Conservation (phyloP, 1,140 invertebrate species). For the Drosophila lacteicornis region DNA sequence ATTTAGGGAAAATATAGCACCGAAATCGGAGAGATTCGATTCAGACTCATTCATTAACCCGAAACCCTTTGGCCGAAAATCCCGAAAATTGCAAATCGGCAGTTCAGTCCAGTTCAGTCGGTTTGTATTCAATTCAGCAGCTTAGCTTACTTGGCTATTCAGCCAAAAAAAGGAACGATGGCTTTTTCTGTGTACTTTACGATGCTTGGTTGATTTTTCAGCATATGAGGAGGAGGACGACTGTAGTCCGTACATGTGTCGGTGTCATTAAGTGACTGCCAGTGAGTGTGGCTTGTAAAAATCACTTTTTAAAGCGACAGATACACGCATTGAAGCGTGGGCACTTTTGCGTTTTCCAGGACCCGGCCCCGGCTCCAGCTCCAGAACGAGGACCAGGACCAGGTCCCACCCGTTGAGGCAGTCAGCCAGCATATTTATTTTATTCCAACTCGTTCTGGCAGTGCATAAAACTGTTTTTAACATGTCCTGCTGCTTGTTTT, state of each 20-base stretch:
- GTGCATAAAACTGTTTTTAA: constrained; percentile 80
- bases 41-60: constrained; percentile 73
- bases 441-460: constrained; percentile 73
- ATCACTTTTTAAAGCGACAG: constrained; percentile 80
- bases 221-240: constrained; percentile 17
- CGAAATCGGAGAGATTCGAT: constrained; percentile 17
- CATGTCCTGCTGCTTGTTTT: constrained; percentile 57
- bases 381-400: constrained; percentile 3
- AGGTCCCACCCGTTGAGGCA: constrained; percentile 23
- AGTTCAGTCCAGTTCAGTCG: constrained; percentile 34
- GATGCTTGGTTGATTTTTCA: constrained; percentile 28
- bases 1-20: constrained; percentile 24
- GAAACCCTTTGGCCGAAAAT: constrained; percentile 54
- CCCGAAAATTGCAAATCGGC: constrained; percentile 66
- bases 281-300: constrained; percentile 59
- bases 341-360: constrained; percentile 74
- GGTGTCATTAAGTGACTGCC: constrained; percentile 29
- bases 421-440: constrained; percentile 71
- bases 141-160: constrained; percentile 50
- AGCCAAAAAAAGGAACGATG: background rate
- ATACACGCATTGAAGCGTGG: constrained; percentile 74
- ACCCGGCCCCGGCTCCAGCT: constrained; percentile 9
- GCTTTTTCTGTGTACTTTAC: constrained; percentile 51
- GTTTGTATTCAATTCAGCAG: constrained; percentile 8
- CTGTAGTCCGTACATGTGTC: constrained; percentile 22